These are phyloP conservation scores for Cyaniris semiargus DNA, from an alignment of 2,888 invertebrate species.

Conservation along the genomic window DNA sequence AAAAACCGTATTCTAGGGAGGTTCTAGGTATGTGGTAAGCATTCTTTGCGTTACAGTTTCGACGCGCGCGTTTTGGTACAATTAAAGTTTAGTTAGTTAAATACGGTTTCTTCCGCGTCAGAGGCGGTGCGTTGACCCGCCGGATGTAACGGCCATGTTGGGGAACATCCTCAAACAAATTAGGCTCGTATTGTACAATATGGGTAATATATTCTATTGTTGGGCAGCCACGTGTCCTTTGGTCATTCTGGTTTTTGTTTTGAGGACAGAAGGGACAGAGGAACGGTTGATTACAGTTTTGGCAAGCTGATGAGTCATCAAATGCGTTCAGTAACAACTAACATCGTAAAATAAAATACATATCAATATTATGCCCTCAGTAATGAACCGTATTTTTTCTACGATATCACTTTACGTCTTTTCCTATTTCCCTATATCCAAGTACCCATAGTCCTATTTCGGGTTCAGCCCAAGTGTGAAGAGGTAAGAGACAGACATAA, in stretches of 20 bases:
- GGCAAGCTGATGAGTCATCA: neutral
- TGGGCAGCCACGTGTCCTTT: neutral
- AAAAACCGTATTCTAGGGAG: neutral
- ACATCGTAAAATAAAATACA: too few species aligned
- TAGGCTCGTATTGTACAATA: conserved; percentile 9
- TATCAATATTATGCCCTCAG: too few species aligned
- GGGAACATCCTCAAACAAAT: conserved; percentile 39
- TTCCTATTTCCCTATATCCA: too few species aligned
- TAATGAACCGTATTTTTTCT: too few species aligned
- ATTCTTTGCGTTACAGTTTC: neutral
- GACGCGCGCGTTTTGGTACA: neutral
- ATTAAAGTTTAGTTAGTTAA: conserved; percentile 10
- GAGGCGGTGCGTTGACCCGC: conserved; percentile 44
- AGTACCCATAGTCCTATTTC: too few species aligned
- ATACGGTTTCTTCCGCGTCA: conserved; percentile 48
- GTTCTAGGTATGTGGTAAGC: neutral
- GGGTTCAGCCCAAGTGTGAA: too few species aligned
- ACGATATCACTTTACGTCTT: too few species aligned
- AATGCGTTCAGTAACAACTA: too few species aligned
- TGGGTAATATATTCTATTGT: neutral
- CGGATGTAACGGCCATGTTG: conserved; percentile 44
- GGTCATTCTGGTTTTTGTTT: neutral
- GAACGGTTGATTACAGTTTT: neutral
- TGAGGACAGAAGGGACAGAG: neutral
- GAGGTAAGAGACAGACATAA: too few species aligned